These are phyloP conservation scores for Neosilurus mollespiculum DNA, from an alignment of 2,797 vertebrate species.

Conservation along the genomic window DNA sequence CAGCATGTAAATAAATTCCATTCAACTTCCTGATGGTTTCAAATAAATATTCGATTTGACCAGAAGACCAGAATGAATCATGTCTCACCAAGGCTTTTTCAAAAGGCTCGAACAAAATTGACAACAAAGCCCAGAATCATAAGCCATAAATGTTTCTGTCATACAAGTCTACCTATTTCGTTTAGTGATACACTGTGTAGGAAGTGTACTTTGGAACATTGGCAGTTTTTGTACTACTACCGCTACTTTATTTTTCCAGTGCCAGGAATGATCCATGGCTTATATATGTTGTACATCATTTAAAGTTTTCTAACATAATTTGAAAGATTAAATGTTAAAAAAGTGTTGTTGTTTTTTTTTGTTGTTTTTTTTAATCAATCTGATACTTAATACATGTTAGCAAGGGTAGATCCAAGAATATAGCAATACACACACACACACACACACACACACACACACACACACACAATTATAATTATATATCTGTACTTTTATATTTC, in stretches of 20 bases:
- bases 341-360: too few relatives aligned
- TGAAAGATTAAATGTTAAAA: not conserved
- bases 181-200: not conserved
- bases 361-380: too few relatives aligned
- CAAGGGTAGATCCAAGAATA: not conserved
- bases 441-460: too few relatives aligned
- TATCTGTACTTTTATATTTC: not conserved
- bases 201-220: not conserved
- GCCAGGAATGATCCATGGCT: not conserved
- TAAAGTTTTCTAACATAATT: too few relatives aligned
- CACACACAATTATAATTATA: too few relatives aligned
- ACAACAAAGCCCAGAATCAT: not conserved
- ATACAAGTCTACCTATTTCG: not conserved
- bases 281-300: not conserved
- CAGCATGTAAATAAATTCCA: constrained; percentile 11
- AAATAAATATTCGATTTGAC: not conserved
- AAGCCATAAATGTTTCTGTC: not conserved
- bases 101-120: not conserved
- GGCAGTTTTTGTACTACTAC: constrained; percentile 14
- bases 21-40: constrained; percentile 1
- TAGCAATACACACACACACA: too few relatives aligned
- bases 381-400: not conserved
- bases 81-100: not conserved
- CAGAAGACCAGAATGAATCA: not conserved
- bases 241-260: not conserved